Evolutionary conservation across 2,888 invertebrate species (phyloP), one percentile per base, ranked within the genome.

Genomic region (Campopleginae sp.): DNA sequence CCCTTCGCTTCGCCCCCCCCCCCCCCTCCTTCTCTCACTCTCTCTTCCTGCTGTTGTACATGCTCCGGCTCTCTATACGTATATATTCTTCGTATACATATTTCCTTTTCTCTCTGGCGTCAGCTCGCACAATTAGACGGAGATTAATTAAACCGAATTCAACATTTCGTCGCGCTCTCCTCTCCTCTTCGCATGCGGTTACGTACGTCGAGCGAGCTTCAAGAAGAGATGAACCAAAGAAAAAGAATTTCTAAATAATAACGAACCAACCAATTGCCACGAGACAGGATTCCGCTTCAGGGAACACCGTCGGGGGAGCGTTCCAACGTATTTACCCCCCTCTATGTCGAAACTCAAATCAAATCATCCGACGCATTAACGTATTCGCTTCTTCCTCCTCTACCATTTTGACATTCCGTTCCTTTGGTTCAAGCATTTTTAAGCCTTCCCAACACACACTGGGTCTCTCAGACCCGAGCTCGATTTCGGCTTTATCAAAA

Each of bases 71-170:
- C 33, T 54, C 12, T 63, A 31, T 70, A 46, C 33, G 33, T 58
- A 65, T 51, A 63, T 38, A 79, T 38, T 19, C 38, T 72, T 65
- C 66, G 58, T 58, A 58, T 77, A 54, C 54, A 79, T 70, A 63
- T 70, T 71, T 76, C 70, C 79, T 66, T 61, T 77, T 83, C 77
- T 83, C 54, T 54, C 51, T 44, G 31, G 42, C 79, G 63, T 48
- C 87, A 87, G 89, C 92, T 90, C 90, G 90, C 92, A 91, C 91
- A 92, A 92, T 92, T 92, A 92, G 92, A 91, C 90, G 85, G 88
- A 92, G 92, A 93, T 93, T 93, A 93, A 93, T 93, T 93, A 93
- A 93, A 92, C 89, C 90, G 91, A 91, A 92, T 92, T 92, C 90
- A 65, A 89, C 91, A 90, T 92, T 91, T 92, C 91, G 89, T 86